Percentiles rank a stretch among this genome's conserved stretches.
phyloP scores from a whole-genome alignment of 1,140 invertebrate genomes.

The Dolichoris vasculosae region DNA sequence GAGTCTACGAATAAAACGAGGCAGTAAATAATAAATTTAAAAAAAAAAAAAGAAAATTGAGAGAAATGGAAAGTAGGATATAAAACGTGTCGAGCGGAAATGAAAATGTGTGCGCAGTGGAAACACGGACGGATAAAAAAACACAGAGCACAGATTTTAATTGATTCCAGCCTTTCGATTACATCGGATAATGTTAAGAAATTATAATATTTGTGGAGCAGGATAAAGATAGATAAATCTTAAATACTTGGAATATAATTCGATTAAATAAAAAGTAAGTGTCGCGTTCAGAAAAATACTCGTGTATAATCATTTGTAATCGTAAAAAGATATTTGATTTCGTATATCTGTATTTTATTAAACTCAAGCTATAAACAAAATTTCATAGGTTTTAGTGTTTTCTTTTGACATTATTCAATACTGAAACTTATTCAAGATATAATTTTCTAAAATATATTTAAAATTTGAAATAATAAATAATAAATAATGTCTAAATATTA shows the following conservation, averaged over 20 bases:
- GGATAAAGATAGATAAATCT: too few relatives aligned
- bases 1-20: not conserved
- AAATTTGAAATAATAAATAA: not conserved
- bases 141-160: not conserved
- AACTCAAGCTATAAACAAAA: not conserved
- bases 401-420: not conserved
- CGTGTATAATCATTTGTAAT: too few relatives aligned
- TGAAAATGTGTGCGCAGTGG: not conserved
- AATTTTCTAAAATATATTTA: not conserved
- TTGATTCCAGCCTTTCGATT: too few relatives aligned
- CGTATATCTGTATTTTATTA: not conserved
- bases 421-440: not conserved
- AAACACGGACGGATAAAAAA: not conserved
- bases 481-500: too few relatives aligned
- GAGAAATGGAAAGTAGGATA: too few relatives aligned
- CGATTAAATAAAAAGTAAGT: too few relatives aligned
- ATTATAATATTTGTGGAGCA: too few relatives aligned
- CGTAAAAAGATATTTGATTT: not conserved
- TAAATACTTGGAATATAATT: too few relatives aligned
- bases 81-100: not conserved
- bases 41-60: not conserved
- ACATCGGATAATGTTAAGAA: too few relatives aligned
- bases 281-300: too few relatives aligned
- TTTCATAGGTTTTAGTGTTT: not conserved
- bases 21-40: not conserved